Base-by-base conservation (phyloP, 2,888 invertebrate genomes). In the Ophion slaviceki region DNA sequence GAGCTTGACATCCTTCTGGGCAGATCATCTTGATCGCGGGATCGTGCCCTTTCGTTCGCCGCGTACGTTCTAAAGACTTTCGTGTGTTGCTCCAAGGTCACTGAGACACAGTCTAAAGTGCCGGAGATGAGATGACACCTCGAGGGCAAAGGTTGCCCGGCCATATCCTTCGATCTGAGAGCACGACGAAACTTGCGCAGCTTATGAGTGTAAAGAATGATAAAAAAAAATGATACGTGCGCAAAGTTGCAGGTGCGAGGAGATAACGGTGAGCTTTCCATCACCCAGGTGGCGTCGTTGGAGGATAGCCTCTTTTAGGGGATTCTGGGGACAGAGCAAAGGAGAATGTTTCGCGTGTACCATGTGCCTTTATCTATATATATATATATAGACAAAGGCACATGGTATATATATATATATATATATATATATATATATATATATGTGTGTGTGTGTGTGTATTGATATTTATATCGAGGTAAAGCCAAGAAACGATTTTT, bases 51-150 rank as follows among this genome's bases (percentile, higher is more conserved):
- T n/a, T 24, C 57, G n/a, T 67, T 1, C 66, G 20, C 45, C 40
- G 61, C 20, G 14, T 47, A 47, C 47, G n/a, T 47, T 53, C 14
- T 11, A 57, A 57, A 40, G 45, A 62, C 61, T 20, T 80, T 53
- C 14, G 72, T 59, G 8, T 36, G 3, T 67, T 59, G 14, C 57
- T 32, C 40, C 20, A 17, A 36, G 40, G 36, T 14, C 28, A 14
- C 24, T 40, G 28, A 66, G 72, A 61, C 11, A 53, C 3, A 4
- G 24, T 68, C 68, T 80, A 61, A 78, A 84, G 74, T 78, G 83
- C 72, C 36, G 75, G 78, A 79, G 86, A 79, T 82, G 64, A 81
- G n/a, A 57, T 24, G 68, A 45, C 66, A 72, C 71, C n/a, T 47
- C 20, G 7, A 66, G 61, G 62, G 36, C 82, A 45, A 59, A 72